A percentile compares a stretch with the other conserved stretches of the same genome.
These are phyloP conservation scores for Tetrax tetrax DNA, from an alignment of 2,113 vertebrate genomes.

Conservation along the genomic window DNA sequence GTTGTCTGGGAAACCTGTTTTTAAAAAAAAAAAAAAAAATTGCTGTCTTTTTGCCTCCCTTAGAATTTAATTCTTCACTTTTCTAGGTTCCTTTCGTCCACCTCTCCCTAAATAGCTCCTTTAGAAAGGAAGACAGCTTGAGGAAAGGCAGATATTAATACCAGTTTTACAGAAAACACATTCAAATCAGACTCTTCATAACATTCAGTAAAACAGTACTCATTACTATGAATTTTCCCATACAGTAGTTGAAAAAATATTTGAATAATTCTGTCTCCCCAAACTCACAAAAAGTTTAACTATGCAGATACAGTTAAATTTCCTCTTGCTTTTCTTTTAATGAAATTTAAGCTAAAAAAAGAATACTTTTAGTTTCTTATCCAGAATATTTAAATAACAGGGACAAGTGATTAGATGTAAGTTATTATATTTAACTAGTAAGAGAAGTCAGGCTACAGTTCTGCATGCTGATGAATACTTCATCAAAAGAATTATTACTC, in stretches of 20 bases:
- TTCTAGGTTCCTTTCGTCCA: neutral
- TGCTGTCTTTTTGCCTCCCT: neutral
- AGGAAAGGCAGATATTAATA: neutral
- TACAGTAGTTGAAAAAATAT: neutral
- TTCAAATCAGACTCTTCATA: neutral
- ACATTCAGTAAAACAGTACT: neutral
- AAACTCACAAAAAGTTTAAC: neutral
- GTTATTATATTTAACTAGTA: neutral
- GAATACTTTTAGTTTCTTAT: neutral
- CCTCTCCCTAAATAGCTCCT: neutral
- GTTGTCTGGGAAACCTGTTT: neutral
- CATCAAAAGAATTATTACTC: constrained; percentile 14
- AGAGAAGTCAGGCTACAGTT: neutral
- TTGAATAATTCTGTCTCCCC: neutral
- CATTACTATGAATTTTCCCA: neutral
- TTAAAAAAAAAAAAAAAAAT: neutral
- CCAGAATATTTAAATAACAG: neutral
- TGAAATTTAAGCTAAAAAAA: neutral
- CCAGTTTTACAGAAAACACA: neutral
- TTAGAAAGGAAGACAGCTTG: neutral
- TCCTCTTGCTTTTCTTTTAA: neutral
- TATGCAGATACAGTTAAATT: neutral
- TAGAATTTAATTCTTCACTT: neutral
- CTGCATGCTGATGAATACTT: neutral
- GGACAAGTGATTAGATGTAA: neutral